These are phyloP conservation scores for Vanessa cardui DNA, from an alignment of 2,888 invertebrate genomes.

Conservation along the genomic window DNA sequence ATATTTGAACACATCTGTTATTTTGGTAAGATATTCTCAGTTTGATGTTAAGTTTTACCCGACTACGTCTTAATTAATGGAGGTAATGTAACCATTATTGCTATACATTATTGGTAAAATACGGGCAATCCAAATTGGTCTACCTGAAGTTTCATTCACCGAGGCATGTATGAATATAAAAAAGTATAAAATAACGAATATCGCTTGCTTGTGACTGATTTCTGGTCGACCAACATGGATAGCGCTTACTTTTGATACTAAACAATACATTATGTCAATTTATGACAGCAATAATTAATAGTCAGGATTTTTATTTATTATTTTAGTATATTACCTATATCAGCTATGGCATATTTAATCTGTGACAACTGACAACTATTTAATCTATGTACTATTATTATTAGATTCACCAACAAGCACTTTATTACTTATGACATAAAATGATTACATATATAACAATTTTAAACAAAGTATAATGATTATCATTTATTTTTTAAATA, in stretches of 20 bases:
- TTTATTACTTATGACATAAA: neutral
- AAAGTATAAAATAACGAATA: no score
- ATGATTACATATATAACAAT: no score
- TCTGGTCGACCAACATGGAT: no score
- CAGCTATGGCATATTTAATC: constrained; percentile 3
- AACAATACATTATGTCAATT: no score
- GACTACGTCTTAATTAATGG: neutral
- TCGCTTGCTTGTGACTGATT: no score
- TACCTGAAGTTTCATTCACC: no score
- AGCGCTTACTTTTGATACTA: no score
- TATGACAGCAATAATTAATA: neutral
- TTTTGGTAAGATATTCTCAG: constrained; percentile 36
- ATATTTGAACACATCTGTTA: constrained; percentile 35
- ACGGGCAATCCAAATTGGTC: no score
- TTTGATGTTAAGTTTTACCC: constrained; percentile 11
- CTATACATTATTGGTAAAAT: no score
- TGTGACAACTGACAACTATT: neutral
- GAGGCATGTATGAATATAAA: no score
- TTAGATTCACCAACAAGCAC: constrained; percentile 5
- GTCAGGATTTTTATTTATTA: neutral
- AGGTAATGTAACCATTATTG: neutral
- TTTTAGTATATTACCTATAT: neutral
- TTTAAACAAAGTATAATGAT: no score
- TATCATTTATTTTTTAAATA: no score
- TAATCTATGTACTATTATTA: constrained; percentile 1